Evolutionary conservation across 35 echinoderm and acorn worm species (phyloP).

Genomic region (Stichopus chloronotus): DNA sequence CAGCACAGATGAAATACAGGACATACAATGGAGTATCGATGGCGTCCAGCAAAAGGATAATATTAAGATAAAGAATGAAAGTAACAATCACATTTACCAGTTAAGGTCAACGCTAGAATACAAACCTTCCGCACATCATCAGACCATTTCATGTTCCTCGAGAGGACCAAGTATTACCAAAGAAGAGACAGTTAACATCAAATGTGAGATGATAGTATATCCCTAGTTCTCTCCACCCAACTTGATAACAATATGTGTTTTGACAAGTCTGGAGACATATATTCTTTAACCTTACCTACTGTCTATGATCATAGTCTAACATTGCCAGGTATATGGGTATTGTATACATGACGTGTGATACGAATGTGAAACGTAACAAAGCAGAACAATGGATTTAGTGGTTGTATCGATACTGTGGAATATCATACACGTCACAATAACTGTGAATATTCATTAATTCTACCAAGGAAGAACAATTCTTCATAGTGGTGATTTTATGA

Average conservation of each 20-base stretch:
- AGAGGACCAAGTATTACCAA: not conserved
- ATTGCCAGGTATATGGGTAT: not conserved
- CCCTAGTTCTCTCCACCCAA: not conserved
- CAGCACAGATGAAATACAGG: not conserved
- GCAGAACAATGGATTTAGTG: not conserved
- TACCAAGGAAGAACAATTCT: too few species aligned
- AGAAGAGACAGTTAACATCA: not conserved
- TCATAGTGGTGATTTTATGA: too few species aligned
- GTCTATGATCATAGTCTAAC: not conserved
- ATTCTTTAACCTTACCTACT: not conserved
- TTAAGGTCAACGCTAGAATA: not conserved
- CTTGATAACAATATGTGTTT: not conserved
- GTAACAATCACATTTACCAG: not conserved
- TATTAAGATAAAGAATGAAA: not conserved
- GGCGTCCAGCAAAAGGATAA: not conserved
- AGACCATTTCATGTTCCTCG: not conserved
- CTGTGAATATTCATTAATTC: too few species aligned
- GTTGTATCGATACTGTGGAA: too few species aligned
- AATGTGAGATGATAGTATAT: not conserved
- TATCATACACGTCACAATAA: too few species aligned
- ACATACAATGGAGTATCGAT: not conserved
- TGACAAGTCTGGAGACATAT: not conserved
- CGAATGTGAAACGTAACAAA: not conserved
- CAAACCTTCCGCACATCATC: not conserved
- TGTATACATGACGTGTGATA: not conserved